Evolutionary conservation across 1,140 invertebrate species (phyloP).

Genomic region (Potamilus streckersoni): DNA sequence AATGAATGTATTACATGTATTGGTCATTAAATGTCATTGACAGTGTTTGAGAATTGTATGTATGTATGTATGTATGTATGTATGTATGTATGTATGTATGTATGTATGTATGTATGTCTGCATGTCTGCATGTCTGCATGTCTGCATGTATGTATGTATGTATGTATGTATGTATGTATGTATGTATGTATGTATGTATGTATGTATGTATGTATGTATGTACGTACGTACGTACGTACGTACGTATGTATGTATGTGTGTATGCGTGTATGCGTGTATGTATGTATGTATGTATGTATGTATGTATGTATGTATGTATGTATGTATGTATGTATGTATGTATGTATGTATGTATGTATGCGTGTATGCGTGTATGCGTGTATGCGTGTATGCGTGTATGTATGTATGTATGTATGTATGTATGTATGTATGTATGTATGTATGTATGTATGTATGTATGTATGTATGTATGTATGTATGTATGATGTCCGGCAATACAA

Average conservation of each 20-base stretch:
- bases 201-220: neutral
- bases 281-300: constrained; percentile 1
- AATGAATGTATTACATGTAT: no score
- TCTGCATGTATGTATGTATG: neutral
- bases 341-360: constrained; percentile 1
- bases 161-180: neutral
- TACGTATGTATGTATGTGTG: constrained; percentile 6
- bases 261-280: constrained; percentile 6
- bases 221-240: constrained; percentile 8
- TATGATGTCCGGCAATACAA: no score
- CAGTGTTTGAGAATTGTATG: neutral
- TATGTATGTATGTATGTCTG: neutral
- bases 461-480: no score
- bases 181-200: neutral
- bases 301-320: constrained; percentile 1
- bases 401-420: no score
- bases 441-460: no score
- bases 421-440: no score
- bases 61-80: constrained; percentile 2
- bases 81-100: neutral
- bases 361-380: neutral
- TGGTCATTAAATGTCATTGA: no score
- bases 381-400: neutral
- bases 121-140: neutral
- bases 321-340: constrained; percentile 1